phyloP scores from a whole-genome alignment of 2,888 invertebrate species.

The Lamproptera curius region DNA sequence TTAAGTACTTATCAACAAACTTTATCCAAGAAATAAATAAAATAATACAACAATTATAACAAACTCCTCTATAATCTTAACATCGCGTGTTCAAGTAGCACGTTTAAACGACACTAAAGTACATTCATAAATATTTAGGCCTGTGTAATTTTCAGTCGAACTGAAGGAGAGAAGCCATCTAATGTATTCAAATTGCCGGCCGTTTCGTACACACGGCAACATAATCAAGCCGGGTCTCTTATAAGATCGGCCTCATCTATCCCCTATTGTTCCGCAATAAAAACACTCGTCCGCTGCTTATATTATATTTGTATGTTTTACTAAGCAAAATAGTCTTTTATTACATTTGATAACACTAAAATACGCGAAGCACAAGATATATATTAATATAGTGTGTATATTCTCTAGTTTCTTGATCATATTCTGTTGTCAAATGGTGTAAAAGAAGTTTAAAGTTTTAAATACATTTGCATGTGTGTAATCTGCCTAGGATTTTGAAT shows the following conservation, averaged over 20 bases:
- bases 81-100: constrained; percentile 21
- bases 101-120: constrained; percentile 21
- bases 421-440: too few species aligned
- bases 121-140: constrained; percentile 22
- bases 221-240: constrained; percentile 14
- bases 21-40: not conserved
- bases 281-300: not conserved
- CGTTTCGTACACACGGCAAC: constrained; percentile 19
- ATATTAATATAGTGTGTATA: too few species aligned
- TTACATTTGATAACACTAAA: too few species aligned
- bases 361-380: too few species aligned
- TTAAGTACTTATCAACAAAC: too few species aligned
- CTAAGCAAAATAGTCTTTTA: too few species aligned
- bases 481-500: too few species aligned
- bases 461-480: too few species aligned
- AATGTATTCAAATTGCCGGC: constrained; percentile 27
- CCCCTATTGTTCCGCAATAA: not conserved
- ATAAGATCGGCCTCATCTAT: constrained; percentile 15
- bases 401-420: too few species aligned
- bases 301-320: too few species aligned
- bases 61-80: constrained; percentile 7
- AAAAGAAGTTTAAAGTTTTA: too few species aligned
- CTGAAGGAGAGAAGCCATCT: constrained; percentile 20
- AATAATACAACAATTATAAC: not conserved
- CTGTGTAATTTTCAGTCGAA: constrained; percentile 25